Base-by-base conservation (phyloP, 2,113 vertebrate genomes). In the Lagopus leucura region DNA sequence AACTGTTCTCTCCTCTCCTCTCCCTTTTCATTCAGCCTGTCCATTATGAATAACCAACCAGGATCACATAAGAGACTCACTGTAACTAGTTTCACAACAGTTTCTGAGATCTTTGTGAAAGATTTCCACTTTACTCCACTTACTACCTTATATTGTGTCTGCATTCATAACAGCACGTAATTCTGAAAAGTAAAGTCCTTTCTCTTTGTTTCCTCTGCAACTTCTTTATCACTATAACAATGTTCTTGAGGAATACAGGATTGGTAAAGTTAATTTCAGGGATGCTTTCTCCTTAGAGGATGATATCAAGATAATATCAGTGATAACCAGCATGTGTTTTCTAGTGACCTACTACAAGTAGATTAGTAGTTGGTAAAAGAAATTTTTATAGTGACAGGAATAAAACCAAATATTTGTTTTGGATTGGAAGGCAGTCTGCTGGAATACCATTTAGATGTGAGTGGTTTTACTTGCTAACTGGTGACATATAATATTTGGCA, bases 401-500 rank as follows among this genome's bases (percentile, higher is more conserved):
- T 17, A 88, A 80, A 80, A 55, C 21, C 21, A 70, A 67, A 80
- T 32, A 2, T 66, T 82, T 73, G 3, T 2, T 79, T 76, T 76
- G 48, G 16, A n/a, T 40, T 96, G 55, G 48, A 91, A 93, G 34
- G 25, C 45, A 50, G 85, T 52, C 78, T 85, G 21, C 38, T 66
- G 47, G 30, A 66, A 36, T 81, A 48, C 42, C 3, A 43, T 55
- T 83, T 89, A 16, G 75, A 32, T 70, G 27, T 40, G 36, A 54
- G 21, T 32, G 13, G 25, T 45, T 92, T 87, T 86, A 58, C n/a
- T 84, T 79, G 30, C 58, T 87, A 76, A 54, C 52, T 85, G 43
- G 60, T 93, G 87, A 70, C 19, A 15, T 89, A 90, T 66, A 66
- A 28, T 58, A 73, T 82, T 93, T 66, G 86, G 74, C 54, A 87